phyloP scores from a whole-genome alignment of 2,797 vertebrate species.

The Tauraco hartlaubi region DNA sequence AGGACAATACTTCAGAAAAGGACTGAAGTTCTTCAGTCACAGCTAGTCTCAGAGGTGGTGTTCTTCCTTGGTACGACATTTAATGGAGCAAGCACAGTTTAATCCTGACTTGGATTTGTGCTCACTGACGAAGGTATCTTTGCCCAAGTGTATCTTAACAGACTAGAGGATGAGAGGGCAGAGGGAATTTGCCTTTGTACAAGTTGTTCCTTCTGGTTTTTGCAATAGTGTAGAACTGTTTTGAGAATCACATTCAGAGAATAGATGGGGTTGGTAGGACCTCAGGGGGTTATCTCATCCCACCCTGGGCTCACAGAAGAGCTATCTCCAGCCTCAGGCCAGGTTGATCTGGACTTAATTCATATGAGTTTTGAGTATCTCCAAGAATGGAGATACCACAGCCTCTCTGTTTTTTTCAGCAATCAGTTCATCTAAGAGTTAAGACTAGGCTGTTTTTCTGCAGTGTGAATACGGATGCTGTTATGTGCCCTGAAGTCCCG shows the following conservation, averaged over 20 bases:
- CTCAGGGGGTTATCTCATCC: background rate
- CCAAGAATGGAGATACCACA: background rate
- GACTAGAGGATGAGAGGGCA: background rate
- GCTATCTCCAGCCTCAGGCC: background rate
- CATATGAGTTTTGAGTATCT: background rate
- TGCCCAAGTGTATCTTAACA: background rate
- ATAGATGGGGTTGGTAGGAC: background rate
- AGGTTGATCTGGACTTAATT: background rate
- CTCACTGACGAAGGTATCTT: background rate
- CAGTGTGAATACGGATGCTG: background rate
- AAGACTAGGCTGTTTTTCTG: background rate
- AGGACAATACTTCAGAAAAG: background rate
- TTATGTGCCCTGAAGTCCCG: background rate
- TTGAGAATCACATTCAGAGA: background rate
- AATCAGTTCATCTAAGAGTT: background rate
- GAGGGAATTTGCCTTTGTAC: background rate
- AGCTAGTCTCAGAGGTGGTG: background rate
- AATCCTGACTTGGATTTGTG: background rate
- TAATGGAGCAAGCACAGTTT: background rate
- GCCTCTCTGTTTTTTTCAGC: background rate
- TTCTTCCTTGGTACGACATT: background rate
- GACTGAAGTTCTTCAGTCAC: background rate
- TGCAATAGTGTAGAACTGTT: no score
- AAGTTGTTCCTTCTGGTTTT: background rate
- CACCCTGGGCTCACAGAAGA: background rate